Base-by-base conservation (phyloP, 2,113 vertebrate species). In the Serinus canaria region DNA sequence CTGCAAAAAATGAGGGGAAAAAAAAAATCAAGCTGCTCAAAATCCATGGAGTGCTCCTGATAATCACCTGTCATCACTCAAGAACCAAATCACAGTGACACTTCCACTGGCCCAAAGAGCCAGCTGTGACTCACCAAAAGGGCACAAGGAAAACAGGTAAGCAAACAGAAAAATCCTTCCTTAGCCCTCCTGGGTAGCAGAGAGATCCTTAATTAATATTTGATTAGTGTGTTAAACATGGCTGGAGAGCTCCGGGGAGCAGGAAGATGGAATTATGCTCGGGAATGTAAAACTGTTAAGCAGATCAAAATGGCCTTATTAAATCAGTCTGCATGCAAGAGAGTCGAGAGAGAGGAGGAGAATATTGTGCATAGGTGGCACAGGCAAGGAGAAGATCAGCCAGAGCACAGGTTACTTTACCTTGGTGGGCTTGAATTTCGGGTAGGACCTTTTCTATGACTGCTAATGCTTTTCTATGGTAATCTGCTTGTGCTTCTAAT, bases 401-500 rank as follows among this genome's bases (percentile, higher is more conserved):
- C 92, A 95, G 94, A 97, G 96, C 97, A 88, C 95, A 91, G 92
- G 96, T 96, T 98, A 97, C 98, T 86, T 98, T 99, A 99, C 99
- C 99, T 99, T 99, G 99, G 96, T 99, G 99, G 96, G 98, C 98
- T 98, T 98, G 99, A 97, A 99, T 99, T 98, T 99, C 98, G 47
- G 99, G 99, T 96, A 99, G 98, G 97, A 99, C 98, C 72, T 97
- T 98, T 98, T 99, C 99, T 98, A 99, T 98, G 96, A 99, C 98
- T 95, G 98, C 98, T 98, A 99, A 98, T 98, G 99, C 99, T 98
- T 99, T 99, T 98, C 99, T 98, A 98, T 99, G 99, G 98, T 99
- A 99, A 98, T 99, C 99, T 96, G 99, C 99, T 98, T 99, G 99
- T 97, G 99, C 99, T 98, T 99, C 99, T 98, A 99, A 99, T 98